Evolutionary conservation across 2,888 invertebrate genomes (phyloP).

Genomic region (Drosophila ezoana): DNA sequence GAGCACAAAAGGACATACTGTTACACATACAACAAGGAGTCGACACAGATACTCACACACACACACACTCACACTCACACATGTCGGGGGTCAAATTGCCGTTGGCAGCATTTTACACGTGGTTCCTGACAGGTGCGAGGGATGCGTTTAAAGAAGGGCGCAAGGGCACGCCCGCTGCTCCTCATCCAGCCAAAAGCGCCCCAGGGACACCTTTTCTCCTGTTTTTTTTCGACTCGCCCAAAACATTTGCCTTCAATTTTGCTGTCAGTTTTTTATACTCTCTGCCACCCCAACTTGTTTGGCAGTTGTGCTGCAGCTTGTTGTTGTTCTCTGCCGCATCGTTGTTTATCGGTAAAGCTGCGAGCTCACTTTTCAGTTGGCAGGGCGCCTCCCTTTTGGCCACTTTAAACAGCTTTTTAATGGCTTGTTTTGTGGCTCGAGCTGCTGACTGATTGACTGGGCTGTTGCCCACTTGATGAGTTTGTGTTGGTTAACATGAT

Average conservation of each 20-base stretch:
- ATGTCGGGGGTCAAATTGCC: constrained; percentile 51
- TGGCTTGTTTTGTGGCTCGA: constrained; percentile 73
- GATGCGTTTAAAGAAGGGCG: constrained; percentile 38
- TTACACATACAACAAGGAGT: constrained; percentile 4
- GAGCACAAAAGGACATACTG: constrained; percentile 41
- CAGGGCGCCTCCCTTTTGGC: constrained; percentile 6
- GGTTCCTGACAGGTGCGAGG: constrained; percentile 57
- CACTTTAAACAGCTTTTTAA: constrained; percentile 61
- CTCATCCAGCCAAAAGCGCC: constrained; percentile 61
- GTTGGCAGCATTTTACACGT: constrained; percentile 66
- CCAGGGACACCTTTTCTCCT: constrained; percentile 55
- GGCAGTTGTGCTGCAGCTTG: constrained; percentile 44
- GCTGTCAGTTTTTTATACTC: constrained; percentile 50
- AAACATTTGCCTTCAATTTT: constrained; percentile 78
- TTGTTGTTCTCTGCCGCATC: constrained; percentile 26
- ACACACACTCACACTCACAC: constrained; percentile 12
- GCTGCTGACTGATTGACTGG: constrained; percentile 67
- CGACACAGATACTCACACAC: constrained; percentile 11
- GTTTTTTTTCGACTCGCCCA: constrained; percentile 53
- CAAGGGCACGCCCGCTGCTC: constrained; percentile 29
- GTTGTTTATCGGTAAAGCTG: constrained; percentile 32
- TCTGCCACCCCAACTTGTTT: constrained; percentile 44
- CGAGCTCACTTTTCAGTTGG: background rate
- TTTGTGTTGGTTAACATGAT: constrained; percentile 33
- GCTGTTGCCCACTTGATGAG: constrained; percentile 24